Percentiles rank a stretch among this genome's conserved stretches.
Evolutionary conservation across 2,113 vertebrate species (phyloP).

Genomic region (Serilophus lunatus): DNA sequence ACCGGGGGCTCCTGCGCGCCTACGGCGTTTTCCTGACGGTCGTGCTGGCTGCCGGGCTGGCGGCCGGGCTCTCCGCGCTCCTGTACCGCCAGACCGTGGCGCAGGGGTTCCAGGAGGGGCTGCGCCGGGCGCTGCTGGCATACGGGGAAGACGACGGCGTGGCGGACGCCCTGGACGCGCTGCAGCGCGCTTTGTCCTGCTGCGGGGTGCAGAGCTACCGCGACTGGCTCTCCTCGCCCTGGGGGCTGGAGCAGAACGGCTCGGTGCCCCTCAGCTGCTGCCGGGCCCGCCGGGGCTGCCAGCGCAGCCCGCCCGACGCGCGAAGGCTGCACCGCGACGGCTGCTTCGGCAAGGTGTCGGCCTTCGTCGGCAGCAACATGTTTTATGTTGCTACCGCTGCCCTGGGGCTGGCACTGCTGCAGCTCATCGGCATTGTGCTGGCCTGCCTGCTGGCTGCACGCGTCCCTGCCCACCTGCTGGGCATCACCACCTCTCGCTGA

Average conservation of each 20-base stretch:
- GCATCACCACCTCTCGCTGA: neutral
- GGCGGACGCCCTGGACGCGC: slow-evolving; percentile 80
- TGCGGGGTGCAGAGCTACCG: slow-evolving; percentile 84
- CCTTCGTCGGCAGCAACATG: slow-evolving; percentile 84
- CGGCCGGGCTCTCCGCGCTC: slow-evolving; percentile 80
- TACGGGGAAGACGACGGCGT: slow-evolving; percentile 81
- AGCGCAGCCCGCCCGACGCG: slow-evolving; percentile 54
- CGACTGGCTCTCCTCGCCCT: slow-evolving; percentile 83
- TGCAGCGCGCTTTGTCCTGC: slow-evolving; percentile 81
- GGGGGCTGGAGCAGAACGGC: slow-evolving; percentile 71
- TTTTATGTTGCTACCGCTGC: slow-evolving; percentile 80
- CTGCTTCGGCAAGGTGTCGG: slow-evolving; percentile 82
- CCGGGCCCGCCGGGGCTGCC: slow-evolving; percentile 75
- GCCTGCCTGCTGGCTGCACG: slow-evolving; percentile 80
- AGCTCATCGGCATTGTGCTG: slow-evolving; percentile 78
- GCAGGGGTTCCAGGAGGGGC: slow-evolving; percentile 80
- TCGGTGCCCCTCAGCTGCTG: slow-evolving; percentile 88
- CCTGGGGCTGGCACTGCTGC: slow-evolving; percentile 79
- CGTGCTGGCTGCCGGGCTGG: slow-evolving; percentile 76
- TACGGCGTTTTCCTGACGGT: slow-evolving; percentile 80
- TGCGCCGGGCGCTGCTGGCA: slow-evolving; percentile 74
- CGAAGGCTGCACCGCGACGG: slow-evolving; percentile 75
- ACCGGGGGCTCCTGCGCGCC: slow-evolving; percentile 78
- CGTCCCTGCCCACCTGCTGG: neutral
- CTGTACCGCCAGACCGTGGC: slow-evolving; percentile 82